Evolutionary conservation across 2,797 vertebrate species (phyloP), one percentile per base, ranked within the genome.

Genomic region (Ptychadena robeensis): DNA sequence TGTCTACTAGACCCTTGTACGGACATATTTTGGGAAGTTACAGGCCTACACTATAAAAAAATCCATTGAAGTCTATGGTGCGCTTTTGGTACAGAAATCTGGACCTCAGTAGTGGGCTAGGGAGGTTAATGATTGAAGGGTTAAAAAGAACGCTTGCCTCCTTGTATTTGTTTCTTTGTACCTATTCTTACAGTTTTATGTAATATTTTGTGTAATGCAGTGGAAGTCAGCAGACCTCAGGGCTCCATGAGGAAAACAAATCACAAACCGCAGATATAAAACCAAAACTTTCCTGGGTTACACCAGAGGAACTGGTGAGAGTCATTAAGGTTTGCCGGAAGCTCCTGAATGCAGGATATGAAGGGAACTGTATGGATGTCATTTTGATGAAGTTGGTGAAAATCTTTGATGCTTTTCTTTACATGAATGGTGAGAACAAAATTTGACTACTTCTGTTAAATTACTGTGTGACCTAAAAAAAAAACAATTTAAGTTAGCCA

Each of bases 341-440:
- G 1, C 86, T 96, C 65, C 90, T 98, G 73, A 93, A 93, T 61
- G 91, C 91, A 78, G 86, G 88, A 65, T 71, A 65, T 0, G 80
- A 89, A 80, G 87, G 88, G 59, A 72, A 78, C 81, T 86, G 92
- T 30, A 66, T 93, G 61, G 89, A 94, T 63, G 82, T 87, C 85
- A 85, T 94, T 79, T 85, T 96, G 87, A 91, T 92, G 85, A 92
- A 91, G 66, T 89, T 93, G 22, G 77, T 97, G 65, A 91, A 91
- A 86, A 91, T 98, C 86, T 91, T 94, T 73, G 97, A 99, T 89
- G 95, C 96, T 81, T 85, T 96, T 67, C 89, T 98, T 66, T 98
- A 96, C 89, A 88, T 96, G 77, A 96, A 93, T 86, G 92, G 98
- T 99, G 89, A 92, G 92, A 73, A 86, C 70, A 63, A 2, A 18